Conservation (phyloP, 1,140 invertebrate genomes). For the Drosophila lini region DNA sequence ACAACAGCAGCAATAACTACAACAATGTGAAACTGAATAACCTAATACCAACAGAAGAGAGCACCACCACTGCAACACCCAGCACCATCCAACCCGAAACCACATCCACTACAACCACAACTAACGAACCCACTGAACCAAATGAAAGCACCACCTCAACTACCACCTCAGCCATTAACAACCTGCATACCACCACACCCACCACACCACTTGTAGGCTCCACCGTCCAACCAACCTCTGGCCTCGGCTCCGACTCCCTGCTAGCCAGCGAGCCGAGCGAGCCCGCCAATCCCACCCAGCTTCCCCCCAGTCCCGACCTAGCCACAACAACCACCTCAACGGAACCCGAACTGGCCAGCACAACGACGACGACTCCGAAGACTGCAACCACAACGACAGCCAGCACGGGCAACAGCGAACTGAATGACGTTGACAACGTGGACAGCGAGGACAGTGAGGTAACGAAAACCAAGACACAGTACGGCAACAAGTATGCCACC, state of each 20-base stretch:
- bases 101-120: slow-evolving; percentile 43
- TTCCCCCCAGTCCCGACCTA: slow-evolving; percentile 41
- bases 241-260: slow-evolving; percentile 41
- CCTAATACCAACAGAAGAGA: slow-evolving; percentile 44
- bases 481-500: slow-evolving; percentile 42
- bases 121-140: slow-evolving; percentile 81
- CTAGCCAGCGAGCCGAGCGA: slow-evolving; percentile 34
- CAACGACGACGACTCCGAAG: slow-evolving; percentile 68
- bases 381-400: slow-evolving; percentile 39
- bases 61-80: slow-evolving; percentile 46
- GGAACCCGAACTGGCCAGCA: slow-evolving; percentile 6
- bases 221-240: slow-evolving; percentile 43
- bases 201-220: slow-evolving; percentile 47
- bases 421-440: slow-evolving; percentile 48
- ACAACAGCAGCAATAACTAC: slow-evolving; percentile 51
- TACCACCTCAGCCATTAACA: slow-evolving; percentile 62
- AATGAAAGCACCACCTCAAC: slow-evolving; percentile 76
- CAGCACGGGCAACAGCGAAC: slow-evolving; percentile 30
- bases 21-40: slow-evolving; percentile 69
- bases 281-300: slow-evolving; percentile 22
- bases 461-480: slow-evolving; percentile 62
- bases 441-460: slow-evolving; percentile 65
- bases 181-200: slow-evolving; percentile 69
- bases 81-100: slow-evolving; percentile 49
- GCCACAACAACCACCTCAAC: slow-evolving; percentile 1